Percentiles rank a stretch among this genome's conserved stretches.
Conservation (phyloP, 2,888 invertebrate species). For the Apotomis turbidana region DNA sequence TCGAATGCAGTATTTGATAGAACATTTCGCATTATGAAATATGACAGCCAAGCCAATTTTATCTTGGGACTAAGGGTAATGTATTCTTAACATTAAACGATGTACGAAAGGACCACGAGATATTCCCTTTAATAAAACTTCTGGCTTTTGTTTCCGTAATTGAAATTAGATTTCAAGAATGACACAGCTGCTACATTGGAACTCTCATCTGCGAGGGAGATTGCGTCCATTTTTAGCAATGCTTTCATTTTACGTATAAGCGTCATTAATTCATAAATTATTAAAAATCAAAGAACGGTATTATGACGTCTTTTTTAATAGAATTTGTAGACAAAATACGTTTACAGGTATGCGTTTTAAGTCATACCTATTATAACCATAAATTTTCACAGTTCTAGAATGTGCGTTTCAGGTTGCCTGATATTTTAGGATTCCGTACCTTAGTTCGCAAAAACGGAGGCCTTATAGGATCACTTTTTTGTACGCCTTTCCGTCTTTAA, state of each 20-base stretch:
- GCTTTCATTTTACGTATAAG: conserved; percentile 21
- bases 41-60: conserved; percentile 5
- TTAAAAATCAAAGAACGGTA: conserved; percentile 5
- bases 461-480: too few species aligned
- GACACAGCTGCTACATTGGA: conserved; percentile 73
- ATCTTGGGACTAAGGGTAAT: conserved; percentile 40
- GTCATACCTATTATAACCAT: too few species aligned
- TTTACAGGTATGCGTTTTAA: not conserved
- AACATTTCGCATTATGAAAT: conserved; percentile 1
- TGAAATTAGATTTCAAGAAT: conserved; percentile 76
- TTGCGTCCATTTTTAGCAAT: conserved; percentile 56
- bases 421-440: too few species aligned
- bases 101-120: conserved; percentile 56
- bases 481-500: too few species aligned
- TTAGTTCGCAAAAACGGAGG: too few species aligned
- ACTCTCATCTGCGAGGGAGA: conserved; percentile 58
- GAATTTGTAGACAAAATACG: not conserved
- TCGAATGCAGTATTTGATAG: not conserved
- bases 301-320: not conserved
- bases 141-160: conserved; percentile 76
- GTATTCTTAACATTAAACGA: conserved; percentile 60
- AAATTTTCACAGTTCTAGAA: too few species aligned
- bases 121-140: conserved; percentile 77
- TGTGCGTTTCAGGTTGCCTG: too few species aligned
- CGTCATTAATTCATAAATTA: conserved; percentile 33